A percentile compares a stretch with the other conserved stretches of the same genome.
phyloP scores from a whole-genome alignment of 92 coral and sea anemone species.

The Porites divaricata region DNA sequence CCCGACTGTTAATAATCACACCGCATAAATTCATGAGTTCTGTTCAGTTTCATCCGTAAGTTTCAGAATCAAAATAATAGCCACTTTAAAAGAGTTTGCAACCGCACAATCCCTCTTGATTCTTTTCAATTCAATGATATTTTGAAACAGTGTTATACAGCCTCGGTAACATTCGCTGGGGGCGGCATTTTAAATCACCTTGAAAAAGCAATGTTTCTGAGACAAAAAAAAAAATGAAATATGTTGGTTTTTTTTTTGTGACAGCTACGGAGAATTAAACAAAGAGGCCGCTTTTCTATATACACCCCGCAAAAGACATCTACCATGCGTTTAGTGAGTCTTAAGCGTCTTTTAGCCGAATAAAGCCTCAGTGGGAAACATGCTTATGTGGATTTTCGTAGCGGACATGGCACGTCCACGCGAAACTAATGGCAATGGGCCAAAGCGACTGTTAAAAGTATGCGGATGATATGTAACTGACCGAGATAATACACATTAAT shows the following conservation, averaged over 20 bases:
- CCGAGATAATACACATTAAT: neutral
- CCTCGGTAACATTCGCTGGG: neutral
- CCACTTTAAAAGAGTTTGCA: neutral
- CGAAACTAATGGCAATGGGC: neutral
- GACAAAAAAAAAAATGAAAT: no score
- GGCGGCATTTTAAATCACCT: neutral
- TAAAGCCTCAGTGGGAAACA: neutral
- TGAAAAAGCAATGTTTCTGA: neutral
- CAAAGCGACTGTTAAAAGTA: neutral
- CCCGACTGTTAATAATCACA: neutral
- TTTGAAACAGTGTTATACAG: neutral
- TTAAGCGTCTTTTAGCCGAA: neutral
- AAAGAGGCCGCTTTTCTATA: no score
- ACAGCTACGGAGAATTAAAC: neutral
- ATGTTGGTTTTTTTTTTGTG: neutral
- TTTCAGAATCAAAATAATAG: neutral
- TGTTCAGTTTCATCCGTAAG: neutral
- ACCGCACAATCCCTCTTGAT: neutral
- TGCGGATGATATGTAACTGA: neutral
- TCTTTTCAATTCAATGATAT: neutral
- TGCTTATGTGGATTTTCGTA: constrained; percentile 3
- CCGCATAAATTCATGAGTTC: constrained; percentile 1
- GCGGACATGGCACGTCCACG: constrained; percentile 9
- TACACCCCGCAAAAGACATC: neutral
- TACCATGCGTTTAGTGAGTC: neutral